Conservation (phyloP, 2,113 vertebrate species). For the Eclectus roratus region DNA sequence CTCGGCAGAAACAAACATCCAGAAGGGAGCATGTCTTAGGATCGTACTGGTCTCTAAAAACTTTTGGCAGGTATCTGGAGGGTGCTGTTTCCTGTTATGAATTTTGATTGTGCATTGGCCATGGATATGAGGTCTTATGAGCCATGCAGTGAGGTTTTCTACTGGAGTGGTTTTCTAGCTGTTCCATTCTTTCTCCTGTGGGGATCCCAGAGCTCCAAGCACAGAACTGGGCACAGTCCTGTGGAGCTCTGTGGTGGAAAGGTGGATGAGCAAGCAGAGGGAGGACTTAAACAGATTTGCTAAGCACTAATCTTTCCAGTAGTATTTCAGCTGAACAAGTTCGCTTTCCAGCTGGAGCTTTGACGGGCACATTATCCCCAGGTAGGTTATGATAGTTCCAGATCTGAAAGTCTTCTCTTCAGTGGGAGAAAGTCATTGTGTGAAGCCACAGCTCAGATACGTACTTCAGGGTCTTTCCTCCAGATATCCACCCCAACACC, state of each 20-base stretch:
- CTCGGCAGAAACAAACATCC: neutral
- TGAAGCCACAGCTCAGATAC: neutral
- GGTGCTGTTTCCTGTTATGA: neutral
- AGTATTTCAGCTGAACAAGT: neutral
- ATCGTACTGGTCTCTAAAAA: neutral
- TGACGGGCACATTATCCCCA: neutral
- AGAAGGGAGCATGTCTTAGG: neutral
- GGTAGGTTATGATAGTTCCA: neutral
- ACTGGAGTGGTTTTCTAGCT: neutral
- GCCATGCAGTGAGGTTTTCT: neutral
- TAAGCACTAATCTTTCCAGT: neutral
- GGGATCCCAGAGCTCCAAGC: neutral
- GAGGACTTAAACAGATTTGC: neutral
- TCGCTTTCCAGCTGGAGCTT: slow-evolving; percentile 2
- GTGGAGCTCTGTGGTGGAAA: neutral
- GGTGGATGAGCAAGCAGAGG: neutral
- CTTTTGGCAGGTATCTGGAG: neutral
- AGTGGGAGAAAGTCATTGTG: neutral
- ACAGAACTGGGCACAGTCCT: neutral
- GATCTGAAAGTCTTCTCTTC: neutral
- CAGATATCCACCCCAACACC: neutral
- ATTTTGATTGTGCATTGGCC: neutral
- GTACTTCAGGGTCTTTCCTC: neutral
- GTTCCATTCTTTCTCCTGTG: neutral
- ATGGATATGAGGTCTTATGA: neutral